Evolutionary conservation across 2,797 vertebrate species (phyloP), one percentile per base, ranked within the genome.

Genomic region (Erethizon dorsatum): DNA sequence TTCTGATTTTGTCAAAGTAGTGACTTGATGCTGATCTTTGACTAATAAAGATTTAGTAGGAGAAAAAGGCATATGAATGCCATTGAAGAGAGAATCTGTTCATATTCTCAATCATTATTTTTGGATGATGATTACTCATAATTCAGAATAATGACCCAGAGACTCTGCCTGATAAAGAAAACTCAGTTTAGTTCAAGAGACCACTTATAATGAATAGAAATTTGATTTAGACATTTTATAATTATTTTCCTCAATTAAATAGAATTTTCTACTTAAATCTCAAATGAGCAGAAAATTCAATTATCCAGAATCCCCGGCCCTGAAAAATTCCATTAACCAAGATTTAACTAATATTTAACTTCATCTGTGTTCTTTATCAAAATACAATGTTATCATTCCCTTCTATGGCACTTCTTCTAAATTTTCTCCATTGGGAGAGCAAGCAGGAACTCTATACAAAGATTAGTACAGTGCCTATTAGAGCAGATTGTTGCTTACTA

Each of bases 171-270:
- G 54, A 97, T 28, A 71, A 94, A 11, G 7, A 90, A 41, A 15
- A 90, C 24, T 91, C 67, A 83, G 0, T 93, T 91, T 91, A n/a
- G 20, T 85, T 94, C 79, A 73, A 80, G 31, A 28, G 11, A 65
- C 18, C 15, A 71, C 82, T 93, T 90, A 82, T 4, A 56, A 47
- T 65, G 31, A 84, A 87, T 37, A 22, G 8, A 91, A 80, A 67
- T 65, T 88, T 28, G 50, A 85, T 79, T 95, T 96, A 69, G n/a
- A 79, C 4, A 59, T 92, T 88, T 93, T 94, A 91, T 37, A 75
- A 93, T 69, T 84, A 91, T 75, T 88, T 56, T 28, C 52, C 22
- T 82, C 88, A 85, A 91, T 95, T 90, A 93, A 93, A 84, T 26
- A 85, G 54, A 50, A 63, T 33, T 95, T 93, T 93, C 69, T 91